A percentile compares a stretch with the other conserved stretches of the same genome.
Evolutionary conservation across 2,888 invertebrate species (phyloP).

Genomic region (Labia minor): DNA sequence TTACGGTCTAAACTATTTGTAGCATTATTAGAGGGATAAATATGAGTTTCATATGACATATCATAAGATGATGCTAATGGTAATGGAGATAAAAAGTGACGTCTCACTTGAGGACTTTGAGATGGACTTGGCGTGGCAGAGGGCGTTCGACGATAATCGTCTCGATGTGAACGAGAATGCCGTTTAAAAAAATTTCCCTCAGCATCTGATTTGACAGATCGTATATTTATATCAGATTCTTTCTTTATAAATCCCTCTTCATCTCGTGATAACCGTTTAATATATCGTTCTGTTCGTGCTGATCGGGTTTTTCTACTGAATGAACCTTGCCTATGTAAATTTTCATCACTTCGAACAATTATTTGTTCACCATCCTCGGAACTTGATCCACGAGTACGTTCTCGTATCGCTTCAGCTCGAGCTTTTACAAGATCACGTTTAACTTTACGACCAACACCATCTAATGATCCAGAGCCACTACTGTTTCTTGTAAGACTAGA

Average conservation of each 20-base stretch:
- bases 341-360: slow-evolving; percentile 30
- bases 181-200: slow-evolving; percentile 28
- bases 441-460: slow-evolving; percentile 43
- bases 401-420: slow-evolving; percentile 53
- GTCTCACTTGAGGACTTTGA: slow-evolving; percentile 29
- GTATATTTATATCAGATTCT: slow-evolving; percentile 39
- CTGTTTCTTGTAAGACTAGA: slow-evolving; percentile 27
- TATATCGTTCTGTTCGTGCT: slow-evolving; percentile 69
- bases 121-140: slow-evolving; percentile 31
- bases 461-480: slow-evolving; percentile 40
- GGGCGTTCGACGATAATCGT: slow-evolving; percentile 22
- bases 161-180: slow-evolving; percentile 23
- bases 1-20: slow-evolving; percentile 20
- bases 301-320: slow-evolving; percentile 54
- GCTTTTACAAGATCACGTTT: slow-evolving; percentile 53
- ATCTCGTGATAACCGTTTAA: slow-evolving; percentile 60
- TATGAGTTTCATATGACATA: not conserved
- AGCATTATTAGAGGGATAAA: slow-evolving; percentile 14
- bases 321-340: slow-evolving; percentile 43
- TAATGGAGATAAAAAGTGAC: slow-evolving; percentile 25
- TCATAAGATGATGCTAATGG: slow-evolving; percentile 21
- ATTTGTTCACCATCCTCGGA: slow-evolving; percentile 55
- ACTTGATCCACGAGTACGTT: slow-evolving; percentile 49
- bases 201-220: slow-evolving; percentile 33
- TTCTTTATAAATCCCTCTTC: slow-evolving; percentile 49